Evolutionary conservation across 1,140 invertebrate species (phyloP).

Genomic region (Acyrthosiphon pisum): DNA sequence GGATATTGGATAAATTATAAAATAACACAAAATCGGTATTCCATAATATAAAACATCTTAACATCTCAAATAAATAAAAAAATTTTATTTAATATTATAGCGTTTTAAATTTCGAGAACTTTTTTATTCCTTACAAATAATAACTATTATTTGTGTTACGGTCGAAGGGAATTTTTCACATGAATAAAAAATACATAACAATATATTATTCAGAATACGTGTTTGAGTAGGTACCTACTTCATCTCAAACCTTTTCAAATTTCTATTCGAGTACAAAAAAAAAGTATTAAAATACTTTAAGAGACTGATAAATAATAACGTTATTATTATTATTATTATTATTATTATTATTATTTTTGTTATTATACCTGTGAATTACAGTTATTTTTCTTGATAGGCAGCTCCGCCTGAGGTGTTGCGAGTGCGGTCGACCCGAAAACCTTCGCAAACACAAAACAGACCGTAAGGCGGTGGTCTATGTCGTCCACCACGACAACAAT

Average conservation of each 20-base stretch:
- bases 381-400: not conserved
- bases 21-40: not conserved
- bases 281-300: not conserved
- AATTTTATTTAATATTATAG: not conserved
- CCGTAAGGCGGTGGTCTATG: not conserved
- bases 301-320: not conserved
- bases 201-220: not conserved
- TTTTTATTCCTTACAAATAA: not conserved
- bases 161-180: not conserved
- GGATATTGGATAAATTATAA: not conserved
- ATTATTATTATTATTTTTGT: not conserved
- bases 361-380: not conserved
- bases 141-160: not conserved
- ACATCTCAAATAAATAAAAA: not conserved
- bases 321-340: not conserved
- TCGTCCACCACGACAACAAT: not conserved
- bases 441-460: not conserved
- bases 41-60: not conserved
- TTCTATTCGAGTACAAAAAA: not conserved
- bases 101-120: not conserved
- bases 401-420: not conserved
- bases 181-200: not conserved
- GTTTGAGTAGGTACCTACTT: not conserved
- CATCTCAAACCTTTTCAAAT: not conserved
- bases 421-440: not conserved